Percentiles rank a stretch among this genome's conserved stretches.
phyloP scores from a whole-genome alignment of 2,888 invertebrate genomes.

The Campoplex nolae region DNA sequence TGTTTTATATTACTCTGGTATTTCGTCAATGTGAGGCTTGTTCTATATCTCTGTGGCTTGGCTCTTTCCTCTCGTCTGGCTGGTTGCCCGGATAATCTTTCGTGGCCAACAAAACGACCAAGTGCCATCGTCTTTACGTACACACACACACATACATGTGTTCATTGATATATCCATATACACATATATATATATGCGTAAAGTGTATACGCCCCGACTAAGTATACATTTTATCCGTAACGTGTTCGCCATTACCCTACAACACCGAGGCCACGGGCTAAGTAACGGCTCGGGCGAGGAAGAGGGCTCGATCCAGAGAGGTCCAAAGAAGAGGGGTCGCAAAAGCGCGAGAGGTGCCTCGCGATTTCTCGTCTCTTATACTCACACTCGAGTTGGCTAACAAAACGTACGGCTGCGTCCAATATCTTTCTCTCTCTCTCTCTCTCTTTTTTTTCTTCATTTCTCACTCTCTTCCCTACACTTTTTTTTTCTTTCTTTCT shows the following conservation, averaged over 20 bases:
- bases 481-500: background rate
- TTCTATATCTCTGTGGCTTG: conserved; percentile 24
- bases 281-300: conserved; percentile 79
- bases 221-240: conserved; percentile 85
- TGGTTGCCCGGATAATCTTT: conserved; percentile 61
- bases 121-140: conserved; percentile 61
- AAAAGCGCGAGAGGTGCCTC: conserved; percentile 53
- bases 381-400: conserved; percentile 37
- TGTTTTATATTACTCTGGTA: background rate
- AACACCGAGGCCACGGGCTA: conserved; percentile 82
- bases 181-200: conserved; percentile 29
- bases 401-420: conserved; percentile 31
- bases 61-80: conserved; percentile 27
- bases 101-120: conserved; percentile 40
- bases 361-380: conserved; percentile 52
- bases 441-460: conserved; percentile 11
- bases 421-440: conserved; percentile 17
- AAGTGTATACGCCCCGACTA: conserved; percentile 75
- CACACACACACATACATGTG: background rate
- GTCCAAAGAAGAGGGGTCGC: conserved; percentile 48
- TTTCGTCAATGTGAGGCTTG: conserved; percentile 25
- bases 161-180: conserved; percentile 22
- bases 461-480: background rate
- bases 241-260: conserved; percentile 84
- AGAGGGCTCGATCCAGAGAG: conserved; percentile 49